Percentiles rank a stretch among this genome's conserved stretches.
Evolutionary conservation across 2,888 invertebrate genomes (phyloP).

Genomic region (Invenusta paracnida): DNA sequence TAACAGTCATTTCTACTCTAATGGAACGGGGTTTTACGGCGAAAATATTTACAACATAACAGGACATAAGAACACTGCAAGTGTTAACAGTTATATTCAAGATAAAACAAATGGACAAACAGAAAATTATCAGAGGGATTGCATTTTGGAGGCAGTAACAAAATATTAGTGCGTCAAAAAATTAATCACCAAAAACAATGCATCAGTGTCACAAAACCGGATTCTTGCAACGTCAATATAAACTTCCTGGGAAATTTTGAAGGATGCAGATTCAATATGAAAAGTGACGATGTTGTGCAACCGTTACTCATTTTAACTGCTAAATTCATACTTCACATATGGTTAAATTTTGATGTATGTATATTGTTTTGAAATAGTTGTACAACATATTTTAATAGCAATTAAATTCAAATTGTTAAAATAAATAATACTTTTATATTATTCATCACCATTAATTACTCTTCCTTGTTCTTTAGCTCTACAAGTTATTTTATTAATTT

Average conservation of each 20-base stretch:
- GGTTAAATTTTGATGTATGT: too few species aligned
- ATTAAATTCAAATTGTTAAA: neutral
- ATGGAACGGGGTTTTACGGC: neutral
- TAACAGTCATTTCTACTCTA: conserved; percentile 28
- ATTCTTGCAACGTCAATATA: conserved; percentile 4
- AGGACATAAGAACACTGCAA: conserved; percentile 26
- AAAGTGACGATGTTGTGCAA: conserved; percentile 14
- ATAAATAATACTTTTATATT: too few species aligned
- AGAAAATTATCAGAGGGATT: conserved; percentile 28
- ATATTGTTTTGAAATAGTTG: neutral
- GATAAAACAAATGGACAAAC: conserved; percentile 18
- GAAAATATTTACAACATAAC: conserved; percentile 24
- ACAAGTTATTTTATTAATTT: too few species aligned
- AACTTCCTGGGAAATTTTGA: too few species aligned
- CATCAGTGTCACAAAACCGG: conserved; percentile 23
- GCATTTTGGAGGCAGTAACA: conserved; percentile 16
- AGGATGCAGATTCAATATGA: too few species aligned
- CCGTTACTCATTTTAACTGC: neutral
- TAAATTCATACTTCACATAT: too few species aligned
- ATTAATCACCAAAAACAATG: conserved; percentile 10
- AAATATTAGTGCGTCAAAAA: conserved; percentile 10
- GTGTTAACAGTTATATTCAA: conserved; percentile 25
- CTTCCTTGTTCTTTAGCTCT: too few species aligned
- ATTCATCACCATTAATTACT: too few species aligned
- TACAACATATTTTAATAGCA: neutral